Base-by-base conservation (phyloP, 1,140 invertebrate genomes). In the Orchestia grillus region DNA sequence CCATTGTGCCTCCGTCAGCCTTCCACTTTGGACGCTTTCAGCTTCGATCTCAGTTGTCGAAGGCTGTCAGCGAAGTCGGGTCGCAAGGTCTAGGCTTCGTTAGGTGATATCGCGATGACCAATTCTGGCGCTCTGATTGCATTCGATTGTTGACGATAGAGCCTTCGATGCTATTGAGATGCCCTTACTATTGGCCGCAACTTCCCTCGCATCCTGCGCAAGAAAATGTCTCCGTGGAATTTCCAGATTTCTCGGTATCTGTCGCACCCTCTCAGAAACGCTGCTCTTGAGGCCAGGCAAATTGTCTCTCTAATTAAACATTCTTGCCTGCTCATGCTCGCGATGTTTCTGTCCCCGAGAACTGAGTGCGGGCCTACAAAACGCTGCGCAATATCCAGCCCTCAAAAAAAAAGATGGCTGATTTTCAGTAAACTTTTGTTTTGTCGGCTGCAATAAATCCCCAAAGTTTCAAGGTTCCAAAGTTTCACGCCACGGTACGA, bases 51-150 rank as follows among this genome's bases (percentile, higher is more conserved):
- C 15, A 77, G 88, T 91, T 36, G 88, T 42, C 88, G 41, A 43
- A 44, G 88, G 88, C 41, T 44, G 44, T 91, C 88, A 42, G 88
- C 62, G 28, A 77, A 77, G 62, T 77, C 62, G 88, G 3, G 88
- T 91, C 28, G 41, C 41, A 0, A 44, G 41, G 19, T 91, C 88
- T 91, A 91, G 88, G 88, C 88, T 91, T 91, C 88, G 88, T 91
- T 91, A 91, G 88, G 41, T 91, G 88, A 42, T 91, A 91, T 91
- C 88, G 88, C 88, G 88, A 91, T 91, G 88, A 91, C 88, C 88
- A 91, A 91, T 91, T 91, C 41, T 91, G 88, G 88, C 19, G 4
- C 88, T 42, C 88, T 91, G 88, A 91, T 91, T 91, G 88, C 41
- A 42, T 91, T 44, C 88, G 44, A 91, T 91, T 43, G 88, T 91